phyloP scores from a whole-genome alignment of 2,888 invertebrate genomes.

The Notodonta dromedarius region DNA sequence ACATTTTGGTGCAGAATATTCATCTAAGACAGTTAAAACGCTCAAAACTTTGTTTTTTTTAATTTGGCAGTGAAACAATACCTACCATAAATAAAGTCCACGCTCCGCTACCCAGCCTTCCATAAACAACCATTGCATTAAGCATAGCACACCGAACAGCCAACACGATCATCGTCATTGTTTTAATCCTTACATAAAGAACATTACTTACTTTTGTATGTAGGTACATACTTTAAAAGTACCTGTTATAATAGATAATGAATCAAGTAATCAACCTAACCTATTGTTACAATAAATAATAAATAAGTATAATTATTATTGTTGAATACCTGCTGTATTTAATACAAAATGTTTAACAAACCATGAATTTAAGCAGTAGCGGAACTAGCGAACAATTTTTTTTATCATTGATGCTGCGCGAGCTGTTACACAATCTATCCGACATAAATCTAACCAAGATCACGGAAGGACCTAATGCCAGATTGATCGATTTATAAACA shows the following conservation, averaged over 20 bases:
- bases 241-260: too few species aligned
- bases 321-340: background rate
- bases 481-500: too few species aligned
- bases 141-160: background rate
- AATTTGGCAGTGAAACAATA: slow-evolving; percentile 6
- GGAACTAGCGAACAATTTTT: background rate
- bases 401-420: too few species aligned
- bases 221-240: too few species aligned
- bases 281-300: too few species aligned
- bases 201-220: too few species aligned
- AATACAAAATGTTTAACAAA: background rate
- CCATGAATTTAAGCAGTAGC: background rate
- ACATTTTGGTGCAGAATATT: slow-evolving; percentile 17
- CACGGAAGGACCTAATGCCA: too few species aligned
- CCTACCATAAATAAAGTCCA: background rate
- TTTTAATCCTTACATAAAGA: too few species aligned
- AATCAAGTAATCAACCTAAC: too few species aligned
- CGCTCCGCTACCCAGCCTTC: background rate
- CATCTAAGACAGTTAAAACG: slow-evolving; percentile 4
- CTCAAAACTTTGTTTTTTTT: slow-evolving; percentile 1
- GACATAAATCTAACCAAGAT: too few species aligned
- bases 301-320: too few species aligned
- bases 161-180: background rate
- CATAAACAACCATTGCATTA: background rate
- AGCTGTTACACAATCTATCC: too few species aligned